These are phyloP conservation scores for Dorcus parallelipipedus DNA, from an alignment of 2,888 invertebrate species.

Conservation along the genomic window DNA sequence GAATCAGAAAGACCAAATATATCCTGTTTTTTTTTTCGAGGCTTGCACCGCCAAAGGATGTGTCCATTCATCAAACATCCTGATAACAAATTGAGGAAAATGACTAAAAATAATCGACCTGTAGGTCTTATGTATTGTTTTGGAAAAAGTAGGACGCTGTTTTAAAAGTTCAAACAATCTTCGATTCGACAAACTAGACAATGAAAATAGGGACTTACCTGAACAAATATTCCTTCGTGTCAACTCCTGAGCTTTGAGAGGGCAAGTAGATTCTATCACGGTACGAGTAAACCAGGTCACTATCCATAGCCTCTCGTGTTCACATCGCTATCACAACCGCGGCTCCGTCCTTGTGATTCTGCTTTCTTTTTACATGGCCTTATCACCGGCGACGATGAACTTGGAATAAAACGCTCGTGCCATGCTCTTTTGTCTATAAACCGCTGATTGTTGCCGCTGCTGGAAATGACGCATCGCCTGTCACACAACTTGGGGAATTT, in stretches of 20 bases:
- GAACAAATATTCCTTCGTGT: slow-evolving; percentile 22
- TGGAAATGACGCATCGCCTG: slow-evolving; percentile 1
- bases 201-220: slow-evolving; percentile 16
- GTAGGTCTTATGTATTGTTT: too few species aligned
- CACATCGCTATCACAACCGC: background rate
- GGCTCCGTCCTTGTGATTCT: background rate
- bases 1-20: too few species aligned
- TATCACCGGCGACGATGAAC: background rate
- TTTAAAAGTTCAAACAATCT: too few species aligned
- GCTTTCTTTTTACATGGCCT: background rate
- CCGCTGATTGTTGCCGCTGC: background rate
- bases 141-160: too few species aligned
- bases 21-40: too few species aligned
- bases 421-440: background rate
- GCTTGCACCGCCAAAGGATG: too few species aligned
- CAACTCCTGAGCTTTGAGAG: slow-evolving; percentile 21
- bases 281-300: slow-evolving; percentile 1
- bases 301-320: background rate
- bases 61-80: too few species aligned
- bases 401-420: background rate
- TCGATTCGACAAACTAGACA: too few species aligned
- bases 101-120: too few species aligned
- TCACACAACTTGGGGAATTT: slow-evolving; percentile 1
- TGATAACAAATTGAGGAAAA: too few species aligned
- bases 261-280: slow-evolving; percentile 26